These are phyloP conservation scores for Campoplex nolae DNA, from an alignment of 2,888 invertebrate genomes.

Conservation along the genomic window DNA sequence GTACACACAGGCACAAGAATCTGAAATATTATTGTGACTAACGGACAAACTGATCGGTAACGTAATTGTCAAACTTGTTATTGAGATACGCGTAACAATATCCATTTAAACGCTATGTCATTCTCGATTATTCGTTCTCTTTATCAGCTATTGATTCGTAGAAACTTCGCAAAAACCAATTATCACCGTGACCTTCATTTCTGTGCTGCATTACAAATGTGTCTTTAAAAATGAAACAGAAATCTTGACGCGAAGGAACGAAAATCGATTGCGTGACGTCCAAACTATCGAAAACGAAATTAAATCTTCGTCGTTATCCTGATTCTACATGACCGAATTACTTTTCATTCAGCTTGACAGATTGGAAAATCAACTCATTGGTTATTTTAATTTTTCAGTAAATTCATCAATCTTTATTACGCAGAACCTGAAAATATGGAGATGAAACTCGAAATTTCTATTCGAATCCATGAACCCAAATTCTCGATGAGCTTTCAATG, in stretches of 20 bases:
- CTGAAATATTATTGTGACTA: background rate
- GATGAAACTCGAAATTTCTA: background rate
- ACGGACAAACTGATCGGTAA: background rate
- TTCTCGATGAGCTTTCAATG: too few relatives aligned
- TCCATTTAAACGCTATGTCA: background rate
- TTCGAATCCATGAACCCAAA: too few relatives aligned
- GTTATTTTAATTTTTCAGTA: background rate
- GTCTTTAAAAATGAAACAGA: background rate
- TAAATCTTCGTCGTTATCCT: background rate
- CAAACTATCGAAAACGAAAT: background rate
- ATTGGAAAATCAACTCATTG: background rate
- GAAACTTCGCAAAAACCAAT: background rate
- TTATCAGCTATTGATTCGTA: background rate
- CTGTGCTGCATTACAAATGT: background rate
- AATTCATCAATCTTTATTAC: background rate
- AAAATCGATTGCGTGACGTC: conserved; percentile 3
- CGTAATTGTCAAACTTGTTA: background rate
- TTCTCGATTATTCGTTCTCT: background rate
- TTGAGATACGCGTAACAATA: background rate
- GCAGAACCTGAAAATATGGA: background rate
- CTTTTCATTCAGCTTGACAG: background rate
- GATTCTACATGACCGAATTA: background rate
- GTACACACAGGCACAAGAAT: background rate
- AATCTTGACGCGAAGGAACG: background rate
- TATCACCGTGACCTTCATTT: background rate